Base-by-base conservation (phyloP, 2,797 vertebrate genomes). In the Sebastes iracundus region DNA sequence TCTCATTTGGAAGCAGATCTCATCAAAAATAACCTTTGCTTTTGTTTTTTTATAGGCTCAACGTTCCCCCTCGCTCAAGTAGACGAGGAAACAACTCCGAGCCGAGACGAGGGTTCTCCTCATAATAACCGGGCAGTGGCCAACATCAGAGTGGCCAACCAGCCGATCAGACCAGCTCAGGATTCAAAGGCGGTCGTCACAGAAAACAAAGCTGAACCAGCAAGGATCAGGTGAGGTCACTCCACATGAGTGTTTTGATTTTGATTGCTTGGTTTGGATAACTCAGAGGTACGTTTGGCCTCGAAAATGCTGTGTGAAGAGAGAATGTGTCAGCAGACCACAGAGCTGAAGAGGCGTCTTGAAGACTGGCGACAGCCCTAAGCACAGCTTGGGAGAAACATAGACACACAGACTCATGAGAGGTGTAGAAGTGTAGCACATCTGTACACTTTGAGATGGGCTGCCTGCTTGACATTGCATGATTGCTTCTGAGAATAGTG, bases 201-300 rank as follows among this genome's bases (percentile, higher is more conserved):
- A 46, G 86, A 86, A 81, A 90, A 69, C 59, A 90, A 87, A 82
- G 68, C 70, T 5, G 81, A 86, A 5, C 16, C 83, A 23, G 56
- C 25, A 38, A 83, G 28, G n/a, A 87, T 25, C 79, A 92, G 94
- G 95, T 95, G 90, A 92, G 93, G 25, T 77, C 72, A 69, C 11
- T 64, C 23, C 22, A 72, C 70, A 64, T 38, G 27, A 66, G 66
- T 61, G 42, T 72, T 27, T 77, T 33, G 6, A 60, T 42, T 75
- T 27, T 23, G n/a, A 61, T 56, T 11, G 75, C 52, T 66, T 85
- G 82, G 46, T 83, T 87, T 86, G 75, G 46, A 66, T 69, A 52
- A 52, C 59, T 16, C 7, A 16, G 56, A 38, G 52, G 18, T 70
- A 16, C 42, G 60, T 76, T 73, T 79, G 49, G 58, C 68, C 18